Evolutionary conservation across 2,797 vertebrate species (phyloP).

Genomic region (Neomorphus geoffroyi): DNA sequence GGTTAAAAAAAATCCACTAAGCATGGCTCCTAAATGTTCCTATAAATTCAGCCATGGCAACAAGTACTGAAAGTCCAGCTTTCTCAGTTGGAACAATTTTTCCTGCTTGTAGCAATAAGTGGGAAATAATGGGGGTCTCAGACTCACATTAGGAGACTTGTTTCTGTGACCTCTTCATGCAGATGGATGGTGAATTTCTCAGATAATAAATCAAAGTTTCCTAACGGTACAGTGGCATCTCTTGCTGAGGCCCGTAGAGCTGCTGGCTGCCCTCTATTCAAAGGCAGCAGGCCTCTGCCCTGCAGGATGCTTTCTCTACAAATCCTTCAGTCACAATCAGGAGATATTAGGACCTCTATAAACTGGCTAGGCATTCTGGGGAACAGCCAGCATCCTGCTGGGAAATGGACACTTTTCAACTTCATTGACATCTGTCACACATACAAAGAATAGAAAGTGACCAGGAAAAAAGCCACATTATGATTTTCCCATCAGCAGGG

Average conservation of each 20-base stretch:
- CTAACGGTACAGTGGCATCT: conserved; percentile 50
- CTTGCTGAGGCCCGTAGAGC: conserved; percentile 35
- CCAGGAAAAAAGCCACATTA: background rate
- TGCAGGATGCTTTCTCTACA: conserved; percentile 55
- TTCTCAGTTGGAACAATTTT: conserved; percentile 63
- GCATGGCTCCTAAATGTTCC: conserved; percentile 63
- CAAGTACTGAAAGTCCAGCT: conserved; percentile 45
- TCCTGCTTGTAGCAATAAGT: conserved; percentile 67
- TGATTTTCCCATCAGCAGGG: conserved; percentile 54
- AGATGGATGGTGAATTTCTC: conserved; percentile 72
- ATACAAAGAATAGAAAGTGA: conserved; percentile 23
- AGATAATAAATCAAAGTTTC: conserved; percentile 71
- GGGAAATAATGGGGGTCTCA: conserved; percentile 67
- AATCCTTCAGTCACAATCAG: conserved; percentile 35
- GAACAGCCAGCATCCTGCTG: conserved; percentile 74
- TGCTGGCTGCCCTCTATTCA: conserved; percentile 43
- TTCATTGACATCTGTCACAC: conserved; percentile 74
- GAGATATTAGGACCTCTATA: conserved; percentile 41
- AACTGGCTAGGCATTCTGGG: conserved; percentile 52
- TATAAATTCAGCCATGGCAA: conserved; percentile 61
- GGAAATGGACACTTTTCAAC: conserved; percentile 78
- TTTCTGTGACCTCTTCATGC: conserved; percentile 61
- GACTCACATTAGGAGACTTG: conserved; percentile 60
- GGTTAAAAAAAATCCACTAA: conserved; percentile 14
- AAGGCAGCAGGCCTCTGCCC: conserved; percentile 51